These are phyloP conservation scores for Pelobates fuscus DNA, from an alignment of 2,113 vertebrate genomes.

Conservation along the genomic window DNA sequence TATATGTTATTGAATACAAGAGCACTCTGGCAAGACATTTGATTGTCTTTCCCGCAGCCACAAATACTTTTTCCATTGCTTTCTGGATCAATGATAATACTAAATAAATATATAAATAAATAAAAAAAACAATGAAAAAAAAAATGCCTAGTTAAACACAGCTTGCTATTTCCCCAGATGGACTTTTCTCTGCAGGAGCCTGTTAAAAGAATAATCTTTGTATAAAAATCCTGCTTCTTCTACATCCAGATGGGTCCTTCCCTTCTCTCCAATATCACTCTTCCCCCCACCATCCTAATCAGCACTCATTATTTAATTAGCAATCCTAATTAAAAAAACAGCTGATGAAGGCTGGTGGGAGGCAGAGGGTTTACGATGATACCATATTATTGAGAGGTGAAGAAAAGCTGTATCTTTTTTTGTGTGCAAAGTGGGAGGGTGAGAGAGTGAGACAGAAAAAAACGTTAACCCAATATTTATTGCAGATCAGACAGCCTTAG, in stretches of 20 bases:
- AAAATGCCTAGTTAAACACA: conserved; percentile 34
- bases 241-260: conserved; percentile 43
- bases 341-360: conserved; percentile 45
- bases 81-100: no score
- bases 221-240: conserved; percentile 25
- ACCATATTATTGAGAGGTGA: not conserved
- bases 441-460: not conserved
- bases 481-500: no score
- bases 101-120: no score
- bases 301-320: conserved; percentile 50
- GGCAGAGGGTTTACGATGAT: conserved; percentile 21
- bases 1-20: no score
- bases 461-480: no score
- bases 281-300: conserved; percentile 33
- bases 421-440: no score
- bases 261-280: conserved; percentile 19
- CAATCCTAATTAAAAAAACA: conserved; percentile 50
- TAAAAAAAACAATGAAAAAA: no score
- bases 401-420: not conserved
- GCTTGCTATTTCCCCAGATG: conserved; percentile 34
- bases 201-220: conserved; percentile 9
- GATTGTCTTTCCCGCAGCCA: no score
- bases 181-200: conserved; percentile 4
- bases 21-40: no score
- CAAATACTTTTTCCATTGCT: no score